phyloP scores from a whole-genome alignment of 2,888 invertebrate species.

The Phyto melanocephala region DNA sequence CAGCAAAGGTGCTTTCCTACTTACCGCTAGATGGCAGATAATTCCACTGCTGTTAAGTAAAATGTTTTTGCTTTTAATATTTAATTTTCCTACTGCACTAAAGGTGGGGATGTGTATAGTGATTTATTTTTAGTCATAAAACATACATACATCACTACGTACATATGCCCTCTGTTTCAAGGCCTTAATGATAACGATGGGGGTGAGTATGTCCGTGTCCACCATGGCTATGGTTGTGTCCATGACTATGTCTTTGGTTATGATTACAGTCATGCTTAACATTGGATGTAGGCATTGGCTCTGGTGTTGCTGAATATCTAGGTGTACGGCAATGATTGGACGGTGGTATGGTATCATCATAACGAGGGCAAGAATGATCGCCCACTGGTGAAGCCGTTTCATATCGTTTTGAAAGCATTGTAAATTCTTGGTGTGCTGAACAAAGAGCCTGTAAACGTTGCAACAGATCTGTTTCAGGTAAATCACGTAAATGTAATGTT shows the following conservation, averaged over 20 bases:
- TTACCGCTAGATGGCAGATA: slow-evolving; percentile 21
- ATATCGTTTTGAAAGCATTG: slow-evolving; percentile 88
- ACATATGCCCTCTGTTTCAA: too few species aligned
- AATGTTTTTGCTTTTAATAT: not conserved
- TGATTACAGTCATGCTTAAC: slow-evolving; percentile 3
- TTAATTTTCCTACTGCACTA: not conserved
- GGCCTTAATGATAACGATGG: slow-evolving; percentile 71
- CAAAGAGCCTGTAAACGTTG: slow-evolving; percentile 90
- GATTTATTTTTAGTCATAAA: too few species aligned
- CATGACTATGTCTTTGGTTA: slow-evolving; percentile 1
- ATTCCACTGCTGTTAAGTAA: not conserved
- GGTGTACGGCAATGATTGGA: slow-evolving; percentile 75
- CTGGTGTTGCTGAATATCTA: slow-evolving; percentile 50
- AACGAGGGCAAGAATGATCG: slow-evolving; percentile 77
- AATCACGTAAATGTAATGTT: slow-evolving; percentile 85
- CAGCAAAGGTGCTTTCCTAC: slow-evolving; percentile 10
- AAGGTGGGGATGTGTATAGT: not conserved
- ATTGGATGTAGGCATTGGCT: not conserved
- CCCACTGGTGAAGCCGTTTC: slow-evolving; percentile 79
- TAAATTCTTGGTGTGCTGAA: slow-evolving; percentile 92
- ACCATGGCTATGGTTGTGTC: slow-evolving; percentile 17
- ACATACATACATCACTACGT: too few species aligned
- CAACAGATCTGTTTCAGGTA: slow-evolving; percentile 87
- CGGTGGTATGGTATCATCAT: slow-evolving; percentile 75
- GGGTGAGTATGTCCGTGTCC: slow-evolving; percentile 61